phyloP scores from a whole-genome alignment of 2,888 invertebrate species.

The Osedax frankpressi region DNA sequence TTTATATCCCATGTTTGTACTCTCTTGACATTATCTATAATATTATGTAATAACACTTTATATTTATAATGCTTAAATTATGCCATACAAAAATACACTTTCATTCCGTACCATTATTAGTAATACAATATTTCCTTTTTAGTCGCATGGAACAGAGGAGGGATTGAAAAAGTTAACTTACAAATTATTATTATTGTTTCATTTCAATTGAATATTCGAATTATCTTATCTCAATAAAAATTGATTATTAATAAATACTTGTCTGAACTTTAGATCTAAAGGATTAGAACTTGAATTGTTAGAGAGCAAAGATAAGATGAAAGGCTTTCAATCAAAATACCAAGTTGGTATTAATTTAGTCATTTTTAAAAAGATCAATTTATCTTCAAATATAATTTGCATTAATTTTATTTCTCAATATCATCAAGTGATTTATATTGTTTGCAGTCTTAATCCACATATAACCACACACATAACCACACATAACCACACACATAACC shows the following conservation, averaged over 20 bases:
- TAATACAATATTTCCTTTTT: constrained; percentile 24
- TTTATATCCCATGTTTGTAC: constrained; percentile 26
- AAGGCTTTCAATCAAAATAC: constrained; percentile 15
- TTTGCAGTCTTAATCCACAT: too few species aligned
- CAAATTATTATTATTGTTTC: not conserved
- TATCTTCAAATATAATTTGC: too few species aligned
- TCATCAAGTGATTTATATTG: too few species aligned
- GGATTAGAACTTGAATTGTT: constrained; percentile 35
- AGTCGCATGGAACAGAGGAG: constrained; percentile 37
- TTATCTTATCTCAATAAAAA: not conserved
- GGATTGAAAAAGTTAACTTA: constrained; percentile 31
- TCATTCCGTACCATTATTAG: too few species aligned
- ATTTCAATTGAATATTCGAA: too few species aligned
- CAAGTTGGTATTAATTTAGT: constrained; percentile 17
- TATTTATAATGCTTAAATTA: too few species aligned
- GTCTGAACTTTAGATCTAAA: constrained; percentile 29
- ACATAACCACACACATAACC: too few species aligned
- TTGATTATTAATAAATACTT: not conserved
- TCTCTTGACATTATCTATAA: constrained; percentile 28
- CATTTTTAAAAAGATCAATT: too few species aligned
- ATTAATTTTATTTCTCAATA: too few species aligned
- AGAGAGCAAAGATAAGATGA: constrained; percentile 18
- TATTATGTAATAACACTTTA: too few species aligned
- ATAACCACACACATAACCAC: too few species aligned
- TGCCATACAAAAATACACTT: too few species aligned